These are phyloP conservation scores for Bacillus rossius DNA, from an alignment of 1,140 invertebrate species.

Conservation along the genomic window DNA sequence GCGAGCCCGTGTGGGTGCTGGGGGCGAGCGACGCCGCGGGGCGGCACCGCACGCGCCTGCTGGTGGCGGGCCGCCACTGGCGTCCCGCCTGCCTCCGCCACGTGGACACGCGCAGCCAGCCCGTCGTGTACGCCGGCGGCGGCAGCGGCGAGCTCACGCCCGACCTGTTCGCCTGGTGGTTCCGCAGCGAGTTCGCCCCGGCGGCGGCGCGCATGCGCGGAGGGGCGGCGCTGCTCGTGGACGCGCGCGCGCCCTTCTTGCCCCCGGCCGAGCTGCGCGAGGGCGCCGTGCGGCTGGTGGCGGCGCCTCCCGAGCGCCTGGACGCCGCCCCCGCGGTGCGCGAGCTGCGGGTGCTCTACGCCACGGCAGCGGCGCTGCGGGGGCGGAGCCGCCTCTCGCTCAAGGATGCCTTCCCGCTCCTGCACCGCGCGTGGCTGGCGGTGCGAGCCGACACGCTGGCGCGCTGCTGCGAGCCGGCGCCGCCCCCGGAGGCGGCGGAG, in stretches of 20 bases:
- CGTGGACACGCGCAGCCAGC: constrained; percentile 51
- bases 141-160: constrained; percentile 44
- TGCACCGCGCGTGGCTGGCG: constrained; percentile 46
- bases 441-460: constrained; percentile 43
- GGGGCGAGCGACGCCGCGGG: constrained; percentile 47
- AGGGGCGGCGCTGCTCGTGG: constrained; percentile 39
- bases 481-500: constrained; percentile 30
- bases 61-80: constrained; percentile 47
- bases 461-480: constrained; percentile 23
- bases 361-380: constrained; percentile 33
- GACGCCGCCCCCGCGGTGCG: constrained; percentile 37
- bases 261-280: constrained; percentile 32
- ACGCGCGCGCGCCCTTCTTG: constrained; percentile 40
- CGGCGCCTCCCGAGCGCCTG: constrained; percentile 34
- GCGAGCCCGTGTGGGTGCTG: constrained; percentile 45
- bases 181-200: constrained; percentile 46
- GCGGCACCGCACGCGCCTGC: constrained; percentile 43
- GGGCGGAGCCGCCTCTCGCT: constrained; percentile 37
- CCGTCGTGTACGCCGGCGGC: constrained; percentile 49
- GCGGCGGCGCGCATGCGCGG: constrained; percentile 46
- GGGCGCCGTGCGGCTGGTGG: constrained; percentile 35
- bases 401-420: constrained; percentile 46
- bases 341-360: constrained; percentile 42
- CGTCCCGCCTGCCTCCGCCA: constrained; percentile 42
- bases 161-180: constrained; percentile 50